Evolutionary conservation across 2,888 invertebrate genomes (phyloP).

Genomic region (Pterostichus madidus): DNA sequence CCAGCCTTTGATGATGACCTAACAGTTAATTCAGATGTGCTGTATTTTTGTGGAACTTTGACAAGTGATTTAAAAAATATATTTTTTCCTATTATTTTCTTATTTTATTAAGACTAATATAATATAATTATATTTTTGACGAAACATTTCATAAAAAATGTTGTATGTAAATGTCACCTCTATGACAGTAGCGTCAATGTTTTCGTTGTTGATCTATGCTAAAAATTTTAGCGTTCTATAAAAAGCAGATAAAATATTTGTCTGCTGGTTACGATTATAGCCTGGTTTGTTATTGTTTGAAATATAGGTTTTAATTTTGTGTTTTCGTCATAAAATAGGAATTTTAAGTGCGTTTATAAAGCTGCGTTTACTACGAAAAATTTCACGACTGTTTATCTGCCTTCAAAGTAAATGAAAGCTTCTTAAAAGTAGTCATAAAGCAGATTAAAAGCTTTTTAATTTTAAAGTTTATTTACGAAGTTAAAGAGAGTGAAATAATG

Average conservation of each 20-base stretch:
- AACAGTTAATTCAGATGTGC: too few species aligned
- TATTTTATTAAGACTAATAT: too few species aligned
- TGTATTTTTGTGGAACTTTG: too few species aligned
- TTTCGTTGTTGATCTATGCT: background rate
- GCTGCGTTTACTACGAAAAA: background rate
- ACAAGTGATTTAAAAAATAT: too few species aligned
- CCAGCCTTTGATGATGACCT: too few species aligned
- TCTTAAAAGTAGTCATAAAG: background rate
- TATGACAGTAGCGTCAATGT: too few species aligned
- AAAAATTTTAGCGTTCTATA: slow-evolving; percentile 1
- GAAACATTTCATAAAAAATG: too few species aligned
- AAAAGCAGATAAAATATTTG: background rate
- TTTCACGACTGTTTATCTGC: background rate
- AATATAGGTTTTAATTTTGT: slow-evolving; percentile 30
- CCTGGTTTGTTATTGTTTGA: slow-evolving; percentile 5
- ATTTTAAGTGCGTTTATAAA: background rate
- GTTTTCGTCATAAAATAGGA: slow-evolving; percentile 12
- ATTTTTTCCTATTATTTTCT: too few species aligned
- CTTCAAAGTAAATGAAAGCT: background rate
- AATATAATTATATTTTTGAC: too few species aligned
- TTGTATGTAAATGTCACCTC: too few species aligned
- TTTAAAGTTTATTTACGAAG: background rate
- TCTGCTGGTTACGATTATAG: background rate
- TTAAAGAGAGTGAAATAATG: background rate
- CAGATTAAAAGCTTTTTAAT: background rate